Conservation (phyloP, 2,113 vertebrate species). For the Vicugna pacos region DNA sequence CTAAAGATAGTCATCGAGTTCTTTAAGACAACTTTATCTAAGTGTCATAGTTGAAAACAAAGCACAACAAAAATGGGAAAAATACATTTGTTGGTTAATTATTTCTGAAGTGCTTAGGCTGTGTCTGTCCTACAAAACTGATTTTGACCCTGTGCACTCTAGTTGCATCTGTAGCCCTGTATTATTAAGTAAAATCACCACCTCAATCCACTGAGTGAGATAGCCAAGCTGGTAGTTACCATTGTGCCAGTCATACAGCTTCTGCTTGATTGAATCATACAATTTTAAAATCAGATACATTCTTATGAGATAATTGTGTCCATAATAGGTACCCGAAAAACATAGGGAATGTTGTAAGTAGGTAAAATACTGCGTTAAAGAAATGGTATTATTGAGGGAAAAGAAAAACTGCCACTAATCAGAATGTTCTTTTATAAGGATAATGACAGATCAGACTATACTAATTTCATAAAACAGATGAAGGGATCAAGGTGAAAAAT, state of each 20-base stretch:
- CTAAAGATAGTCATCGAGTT: not conserved
- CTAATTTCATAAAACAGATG: not conserved
- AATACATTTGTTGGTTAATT: not conserved
- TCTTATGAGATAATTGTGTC: not conserved
- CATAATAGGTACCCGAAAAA: not conserved
- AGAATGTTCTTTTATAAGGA: not conserved
- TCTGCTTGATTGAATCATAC: not conserved
- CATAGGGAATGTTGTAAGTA: not conserved
- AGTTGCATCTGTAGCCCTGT: not conserved
- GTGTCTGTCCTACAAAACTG: not conserved
- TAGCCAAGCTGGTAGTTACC: not conserved
- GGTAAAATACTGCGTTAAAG: not conserved
- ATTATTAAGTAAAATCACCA: not conserved
- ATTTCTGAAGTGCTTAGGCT: not conserved
- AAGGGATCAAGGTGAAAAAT: not conserved
- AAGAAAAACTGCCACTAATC: not conserved
- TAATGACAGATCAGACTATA: not conserved
- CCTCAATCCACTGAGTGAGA: not conserved
- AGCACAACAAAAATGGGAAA: not conserved
- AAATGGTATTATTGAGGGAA: not conserved
- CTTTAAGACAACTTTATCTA: not conserved
- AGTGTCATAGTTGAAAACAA: not conserved
- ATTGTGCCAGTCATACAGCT: not conserved
- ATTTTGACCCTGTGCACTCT: not conserved
- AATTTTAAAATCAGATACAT: constrained; percentile 18